Percentiles rank a stretch among this genome's conserved stretches.
These are phyloP conservation scores for Lateolabrax maculatus DNA, from an alignment of 2,797 vertebrate species.

Conservation along the genomic window DNA sequence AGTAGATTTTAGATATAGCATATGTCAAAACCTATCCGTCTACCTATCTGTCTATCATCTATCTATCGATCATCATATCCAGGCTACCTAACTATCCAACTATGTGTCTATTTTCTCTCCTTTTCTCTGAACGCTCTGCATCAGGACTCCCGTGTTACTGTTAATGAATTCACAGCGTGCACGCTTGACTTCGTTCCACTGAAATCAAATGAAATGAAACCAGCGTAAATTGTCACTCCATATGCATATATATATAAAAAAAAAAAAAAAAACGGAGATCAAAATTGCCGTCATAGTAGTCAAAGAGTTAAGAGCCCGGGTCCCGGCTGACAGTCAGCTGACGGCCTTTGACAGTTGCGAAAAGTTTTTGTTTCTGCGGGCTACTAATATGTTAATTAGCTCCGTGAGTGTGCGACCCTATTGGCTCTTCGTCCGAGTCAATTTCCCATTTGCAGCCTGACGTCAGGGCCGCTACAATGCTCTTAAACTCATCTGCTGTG, in stretches of 20 bases:
- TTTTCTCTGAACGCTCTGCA: background rate
- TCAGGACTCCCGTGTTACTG: background rate
- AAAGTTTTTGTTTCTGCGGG: conserved; percentile 92
- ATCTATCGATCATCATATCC: conserved; percentile 2
- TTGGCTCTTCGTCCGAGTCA: conserved; percentile 90
- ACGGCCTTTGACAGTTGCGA: conserved; percentile 90
- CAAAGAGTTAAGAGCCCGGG: conserved; percentile 74
- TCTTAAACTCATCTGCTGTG: conserved; percentile 96
- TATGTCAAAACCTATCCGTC: background rate
- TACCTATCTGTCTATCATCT: conserved; percentile 14
- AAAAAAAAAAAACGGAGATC: background rate
- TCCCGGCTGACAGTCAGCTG: conserved; percentile 98
- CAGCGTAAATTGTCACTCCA: background rate
- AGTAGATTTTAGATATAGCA: background rate
- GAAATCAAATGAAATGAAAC: background rate
- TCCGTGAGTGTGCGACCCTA: conserved; percentile 82
- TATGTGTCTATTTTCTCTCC: background rate
- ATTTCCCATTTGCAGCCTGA: conserved; percentile 89
- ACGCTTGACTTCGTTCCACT: background rate
- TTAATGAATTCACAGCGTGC: background rate
- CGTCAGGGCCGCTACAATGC: conserved; percentile 93
- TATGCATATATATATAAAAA: too few relatives aligned
- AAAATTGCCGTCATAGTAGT: background rate
- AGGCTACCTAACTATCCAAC: background rate
- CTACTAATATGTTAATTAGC: conserved; percentile 94